phyloP scores from a whole-genome alignment of 2,888 invertebrate genomes.

The Sceliomorpha sp. region DNA sequence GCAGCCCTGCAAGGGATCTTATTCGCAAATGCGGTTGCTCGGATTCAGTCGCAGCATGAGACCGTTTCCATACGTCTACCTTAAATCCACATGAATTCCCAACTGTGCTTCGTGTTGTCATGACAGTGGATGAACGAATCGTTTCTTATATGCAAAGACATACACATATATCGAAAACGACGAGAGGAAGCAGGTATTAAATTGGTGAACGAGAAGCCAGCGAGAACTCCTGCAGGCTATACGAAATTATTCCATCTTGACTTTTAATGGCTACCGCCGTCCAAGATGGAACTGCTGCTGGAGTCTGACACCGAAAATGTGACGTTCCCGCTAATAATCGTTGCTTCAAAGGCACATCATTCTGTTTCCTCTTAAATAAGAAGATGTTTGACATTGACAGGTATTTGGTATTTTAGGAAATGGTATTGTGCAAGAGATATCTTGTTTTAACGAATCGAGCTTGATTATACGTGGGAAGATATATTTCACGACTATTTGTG shows the following conservation, averaged over 20 bases:
- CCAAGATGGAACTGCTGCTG: constrained; percentile 16
- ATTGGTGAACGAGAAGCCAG: constrained; percentile 42
- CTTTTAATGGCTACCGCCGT: constrained; percentile 43
- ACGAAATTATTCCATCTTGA: constrained; percentile 47
- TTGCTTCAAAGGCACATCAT: constrained; percentile 41
- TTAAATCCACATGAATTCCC: constrained; percentile 41
- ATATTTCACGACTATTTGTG: no score
- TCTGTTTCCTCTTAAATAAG: constrained; percentile 12
- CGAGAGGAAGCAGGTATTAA: constrained; percentile 40
- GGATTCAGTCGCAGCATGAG: constrained; percentile 38
- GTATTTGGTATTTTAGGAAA: constrained; percentile 35
- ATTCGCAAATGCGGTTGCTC: constrained; percentile 1
- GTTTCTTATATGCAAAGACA: constrained; percentile 30
- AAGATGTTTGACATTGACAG: constrained; percentile 41
- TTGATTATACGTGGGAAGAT: background rate
- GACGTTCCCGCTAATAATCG: constrained; percentile 46
- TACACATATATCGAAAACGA: constrained; percentile 15
- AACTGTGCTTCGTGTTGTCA: constrained; percentile 41
- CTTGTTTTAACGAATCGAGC: background rate
- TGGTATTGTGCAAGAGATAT: constrained; percentile 3
- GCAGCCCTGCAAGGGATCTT: no score
- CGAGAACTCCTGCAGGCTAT: constrained; percentile 45
- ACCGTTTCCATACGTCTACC: constrained; percentile 18
- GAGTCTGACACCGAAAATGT: constrained; percentile 35
- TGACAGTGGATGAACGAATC: constrained; percentile 43